Conservation (phyloP, 2,888 invertebrate genomes). For the Calameuta filiformis region DNA sequence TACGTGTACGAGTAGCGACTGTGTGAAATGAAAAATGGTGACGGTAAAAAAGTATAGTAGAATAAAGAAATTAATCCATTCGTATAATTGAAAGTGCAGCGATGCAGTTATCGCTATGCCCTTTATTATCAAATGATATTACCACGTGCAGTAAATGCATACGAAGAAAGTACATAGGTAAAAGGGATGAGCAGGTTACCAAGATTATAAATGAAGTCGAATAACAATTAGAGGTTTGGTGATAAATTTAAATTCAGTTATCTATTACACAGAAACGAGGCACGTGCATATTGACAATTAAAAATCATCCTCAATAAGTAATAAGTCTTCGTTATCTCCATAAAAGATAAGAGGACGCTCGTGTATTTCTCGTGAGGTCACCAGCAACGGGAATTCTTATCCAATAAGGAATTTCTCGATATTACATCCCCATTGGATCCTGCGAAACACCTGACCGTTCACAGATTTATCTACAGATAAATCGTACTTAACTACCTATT, state of each 20-base stretch:
- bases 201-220: not conserved
- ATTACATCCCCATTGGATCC: not conserved
- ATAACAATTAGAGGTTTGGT: not conserved
- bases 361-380: not conserved
- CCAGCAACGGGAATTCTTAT: not conserved
- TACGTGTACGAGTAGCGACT: not conserved
- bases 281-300: slow-evolving; percentile 26
- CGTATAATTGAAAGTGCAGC: not conserved
- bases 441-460: not conserved
- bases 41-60: not conserved
- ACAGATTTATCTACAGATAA: not conserved
- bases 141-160: not conserved
- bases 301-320: not conserved
- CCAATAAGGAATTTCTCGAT: not conserved
- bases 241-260: not conserved
- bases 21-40: not conserved
- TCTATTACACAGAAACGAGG: slow-evolving; percentile 14
- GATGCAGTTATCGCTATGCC: not conserved
- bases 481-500: not conserved
- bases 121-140: not conserved
- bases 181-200: too few species aligned
- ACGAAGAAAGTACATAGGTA: not conserved
- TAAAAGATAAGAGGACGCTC: not conserved
- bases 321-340: not conserved
- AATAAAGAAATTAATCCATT: not conserved